phyloP scores from a whole-genome alignment of 2,113 vertebrate species.

The Dipodomys stephensi region DNA sequence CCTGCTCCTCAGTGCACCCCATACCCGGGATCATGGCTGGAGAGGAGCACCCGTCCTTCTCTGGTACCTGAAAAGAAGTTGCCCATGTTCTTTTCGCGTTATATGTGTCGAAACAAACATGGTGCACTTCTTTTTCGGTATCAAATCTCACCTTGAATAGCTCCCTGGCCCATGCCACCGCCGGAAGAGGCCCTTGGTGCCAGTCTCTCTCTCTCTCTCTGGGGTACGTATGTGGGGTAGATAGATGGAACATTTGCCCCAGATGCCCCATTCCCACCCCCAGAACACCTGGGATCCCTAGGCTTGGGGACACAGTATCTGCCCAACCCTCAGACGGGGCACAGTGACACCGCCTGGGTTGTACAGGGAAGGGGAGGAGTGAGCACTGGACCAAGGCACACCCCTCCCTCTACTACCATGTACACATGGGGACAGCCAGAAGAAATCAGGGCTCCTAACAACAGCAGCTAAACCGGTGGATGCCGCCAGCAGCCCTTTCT shows the following conservation, averaged over 20 bases:
- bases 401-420: accelerated
- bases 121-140: slow-evolving; percentile 83
- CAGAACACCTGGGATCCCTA: accelerated
- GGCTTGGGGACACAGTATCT: too few relatives aligned
- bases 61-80: slow-evolving; percentile 76
- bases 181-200: too few relatives aligned
- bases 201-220: background rate
- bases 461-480: too few relatives aligned
- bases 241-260: background rate
- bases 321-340: background rate
- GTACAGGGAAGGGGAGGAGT: background rate
- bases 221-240: background rate
- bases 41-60: background rate
- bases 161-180: accelerated
- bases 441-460: accelerated
- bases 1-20: background rate
- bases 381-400: accelerated
- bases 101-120: slow-evolving; percentile 83
- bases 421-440: background rate
- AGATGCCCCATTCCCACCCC: too few relatives aligned
- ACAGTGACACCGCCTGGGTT: too few relatives aligned
- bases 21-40: background rate
- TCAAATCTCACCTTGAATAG: slow-evolving; percentile 45
- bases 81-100: slow-evolving; percentile 82
- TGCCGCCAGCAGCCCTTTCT: accelerated